phyloP scores from a whole-genome alignment of 2,113 vertebrate genomes.

The Toxostoma redivivum region DNA sequence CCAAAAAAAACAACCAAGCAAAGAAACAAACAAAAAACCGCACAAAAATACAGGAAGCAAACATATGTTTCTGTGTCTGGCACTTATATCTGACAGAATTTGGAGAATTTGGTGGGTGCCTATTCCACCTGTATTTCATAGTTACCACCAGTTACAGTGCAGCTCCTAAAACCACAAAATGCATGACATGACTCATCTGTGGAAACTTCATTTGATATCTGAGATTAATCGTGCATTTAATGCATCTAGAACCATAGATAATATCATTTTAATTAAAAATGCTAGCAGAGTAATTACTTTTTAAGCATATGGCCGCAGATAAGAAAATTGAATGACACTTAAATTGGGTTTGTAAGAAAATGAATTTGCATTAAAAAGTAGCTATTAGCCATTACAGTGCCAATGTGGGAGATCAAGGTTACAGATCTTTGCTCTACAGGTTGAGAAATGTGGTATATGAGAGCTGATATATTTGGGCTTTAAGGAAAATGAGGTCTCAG shows the following conservation, averaged over 20 bases:
- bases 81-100: not conserved
- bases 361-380: slow-evolving; percentile 64
- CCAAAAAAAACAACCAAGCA: no score
- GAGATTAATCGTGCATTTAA: slow-evolving; percentile 54
- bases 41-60: not conserved
- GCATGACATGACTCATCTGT: not conserved
- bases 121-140: not conserved
- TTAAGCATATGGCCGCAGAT: slow-evolving; percentile 65
- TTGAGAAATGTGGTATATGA: not conserved
- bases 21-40: no score
- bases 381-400: slow-evolving; percentile 43
- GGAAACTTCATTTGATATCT: slow-evolving; percentile 35
- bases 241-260: slow-evolving; percentile 58
- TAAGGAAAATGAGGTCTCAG: not conserved
- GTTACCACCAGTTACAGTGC: not conserved
- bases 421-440: not conserved
- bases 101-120: not conserved
- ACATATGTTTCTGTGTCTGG: not conserved
- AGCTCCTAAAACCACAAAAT: not conserved
- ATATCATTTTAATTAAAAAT: slow-evolving; percentile 71
- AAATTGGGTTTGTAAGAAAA: slow-evolving; percentile 61
- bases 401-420: slow-evolving; percentile 26
- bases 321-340: slow-evolving; percentile 69
- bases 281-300: slow-evolving; percentile 61
- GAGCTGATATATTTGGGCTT: not conserved